phyloP scores from a whole-genome alignment of 2,888 invertebrate genomes.

The Ectropis crepuscularia region DNA sequence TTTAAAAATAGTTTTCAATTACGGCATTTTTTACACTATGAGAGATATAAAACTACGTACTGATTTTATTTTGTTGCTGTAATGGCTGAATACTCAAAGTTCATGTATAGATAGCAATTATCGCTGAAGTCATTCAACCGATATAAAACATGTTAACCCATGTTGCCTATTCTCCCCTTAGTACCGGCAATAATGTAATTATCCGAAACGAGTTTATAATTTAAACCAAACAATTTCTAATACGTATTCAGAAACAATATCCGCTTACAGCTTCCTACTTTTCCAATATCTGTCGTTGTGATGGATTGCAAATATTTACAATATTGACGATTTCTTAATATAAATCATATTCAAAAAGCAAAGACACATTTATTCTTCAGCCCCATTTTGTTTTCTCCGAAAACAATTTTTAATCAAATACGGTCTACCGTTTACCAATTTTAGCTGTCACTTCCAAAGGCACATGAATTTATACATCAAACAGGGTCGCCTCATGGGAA shows the following conservation, averaged over 20 bases:
- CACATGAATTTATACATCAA: constrained; percentile 34
- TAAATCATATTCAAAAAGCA: background rate
- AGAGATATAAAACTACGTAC: too few relatives aligned
- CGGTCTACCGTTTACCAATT: constrained; percentile 1
- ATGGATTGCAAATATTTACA: background rate
- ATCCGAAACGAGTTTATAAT: constrained; percentile 30
- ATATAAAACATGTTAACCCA: constrained; percentile 8
- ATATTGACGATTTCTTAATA: constrained; percentile 8
- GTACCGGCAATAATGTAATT: constrained; percentile 22
- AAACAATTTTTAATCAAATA: constrained; percentile 1
- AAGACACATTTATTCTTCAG: too few relatives aligned
- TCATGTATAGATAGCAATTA: too few relatives aligned
- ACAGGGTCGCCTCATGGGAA: constrained; percentile 70
- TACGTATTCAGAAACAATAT: constrained; percentile 38
- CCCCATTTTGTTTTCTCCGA: background rate
- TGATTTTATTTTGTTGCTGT: too few relatives aligned
- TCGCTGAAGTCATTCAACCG: background rate
- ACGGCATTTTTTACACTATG: too few relatives aligned
- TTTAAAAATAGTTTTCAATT: too few relatives aligned
- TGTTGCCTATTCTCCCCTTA: constrained; percentile 9
- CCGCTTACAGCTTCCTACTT: constrained; percentile 19
- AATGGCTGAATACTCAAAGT: too few relatives aligned
- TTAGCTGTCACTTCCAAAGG: constrained; percentile 16
- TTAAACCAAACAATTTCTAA: constrained; percentile 35
- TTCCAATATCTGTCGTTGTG: constrained; percentile 16